These are phyloP conservation scores for Eristalinus sepulchralis DNA, from an alignment of 2,888 invertebrate species.

Conservation along the genomic window DNA sequence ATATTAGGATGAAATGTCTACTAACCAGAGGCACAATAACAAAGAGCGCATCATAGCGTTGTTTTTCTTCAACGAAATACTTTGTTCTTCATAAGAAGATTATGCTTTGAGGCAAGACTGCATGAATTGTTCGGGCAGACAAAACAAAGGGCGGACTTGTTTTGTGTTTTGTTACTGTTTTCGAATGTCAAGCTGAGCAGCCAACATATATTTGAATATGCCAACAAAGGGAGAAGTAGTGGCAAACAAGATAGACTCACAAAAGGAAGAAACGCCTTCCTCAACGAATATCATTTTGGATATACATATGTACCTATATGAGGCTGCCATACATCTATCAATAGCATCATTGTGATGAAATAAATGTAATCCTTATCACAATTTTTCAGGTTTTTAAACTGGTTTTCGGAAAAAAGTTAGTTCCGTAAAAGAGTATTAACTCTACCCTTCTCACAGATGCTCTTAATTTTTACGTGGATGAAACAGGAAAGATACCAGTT, in stretches of 20 bases:
- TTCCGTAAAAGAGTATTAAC: background rate
- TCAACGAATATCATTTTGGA: background rate
- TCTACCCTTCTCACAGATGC: background rate
- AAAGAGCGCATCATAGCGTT: background rate
- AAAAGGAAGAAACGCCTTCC: background rate
- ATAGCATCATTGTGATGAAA: background rate
- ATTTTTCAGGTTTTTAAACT: background rate
- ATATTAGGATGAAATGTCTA: constrained; percentile 31
- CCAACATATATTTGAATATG: background rate
- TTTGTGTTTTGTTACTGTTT: background rate
- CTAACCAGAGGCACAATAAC: background rate
- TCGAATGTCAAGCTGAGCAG: background rate
- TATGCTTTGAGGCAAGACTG: constrained; percentile 33
- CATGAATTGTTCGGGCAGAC: background rate
- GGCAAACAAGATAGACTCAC: background rate
- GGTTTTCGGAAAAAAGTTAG: background rate
- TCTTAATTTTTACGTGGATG: background rate
- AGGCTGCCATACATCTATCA: background rate
- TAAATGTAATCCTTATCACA: background rate
- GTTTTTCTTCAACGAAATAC: constrained; percentile 12
- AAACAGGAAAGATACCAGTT: background rate
- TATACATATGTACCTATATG: no score
- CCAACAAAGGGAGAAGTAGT: background rate
- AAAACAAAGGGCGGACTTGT: constrained; percentile 44
- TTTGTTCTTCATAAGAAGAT: constrained; percentile 54